Percentiles rank a stretch among this genome's conserved stretches.
Conservation (phyloP, 2,113 vertebrate genomes). For the Menura novaehollandiae region DNA sequence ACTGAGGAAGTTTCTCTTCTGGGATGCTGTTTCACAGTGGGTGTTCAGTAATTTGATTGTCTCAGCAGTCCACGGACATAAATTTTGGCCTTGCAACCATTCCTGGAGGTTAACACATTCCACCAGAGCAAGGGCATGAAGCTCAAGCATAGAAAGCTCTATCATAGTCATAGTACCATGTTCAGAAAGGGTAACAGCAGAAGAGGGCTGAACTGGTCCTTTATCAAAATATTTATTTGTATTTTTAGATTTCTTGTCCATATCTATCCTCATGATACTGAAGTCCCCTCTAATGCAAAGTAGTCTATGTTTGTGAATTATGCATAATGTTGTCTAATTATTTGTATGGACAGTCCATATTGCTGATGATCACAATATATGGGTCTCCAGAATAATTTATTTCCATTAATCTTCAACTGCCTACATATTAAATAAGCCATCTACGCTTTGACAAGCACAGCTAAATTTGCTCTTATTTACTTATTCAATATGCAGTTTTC, state of each 20-base stretch:
- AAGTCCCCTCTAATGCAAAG: neutral
- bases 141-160: neutral
- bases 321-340: neutral
- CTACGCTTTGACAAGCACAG: neutral
- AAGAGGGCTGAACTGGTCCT: neutral
- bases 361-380: neutral
- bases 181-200: neutral
- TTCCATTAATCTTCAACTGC: neutral
- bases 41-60: neutral
- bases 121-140: neutral
- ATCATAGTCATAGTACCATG: neutral
- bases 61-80: neutral
- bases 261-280: neutral
- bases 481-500: neutral
- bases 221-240: neutral
- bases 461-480: neutral
- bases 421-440: neutral
- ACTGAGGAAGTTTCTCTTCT: neutral
- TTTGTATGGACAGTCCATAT: neutral
- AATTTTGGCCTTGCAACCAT: neutral
- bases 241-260: neutral
- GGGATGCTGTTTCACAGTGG: neutral
- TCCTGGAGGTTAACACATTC: neutral
- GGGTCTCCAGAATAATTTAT: neutral
- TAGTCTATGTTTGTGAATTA: neutral